These are phyloP conservation scores for Sitta carolinensis DNA, from an alignment of 2,797 vertebrate species.

Conservation along the genomic window DNA sequence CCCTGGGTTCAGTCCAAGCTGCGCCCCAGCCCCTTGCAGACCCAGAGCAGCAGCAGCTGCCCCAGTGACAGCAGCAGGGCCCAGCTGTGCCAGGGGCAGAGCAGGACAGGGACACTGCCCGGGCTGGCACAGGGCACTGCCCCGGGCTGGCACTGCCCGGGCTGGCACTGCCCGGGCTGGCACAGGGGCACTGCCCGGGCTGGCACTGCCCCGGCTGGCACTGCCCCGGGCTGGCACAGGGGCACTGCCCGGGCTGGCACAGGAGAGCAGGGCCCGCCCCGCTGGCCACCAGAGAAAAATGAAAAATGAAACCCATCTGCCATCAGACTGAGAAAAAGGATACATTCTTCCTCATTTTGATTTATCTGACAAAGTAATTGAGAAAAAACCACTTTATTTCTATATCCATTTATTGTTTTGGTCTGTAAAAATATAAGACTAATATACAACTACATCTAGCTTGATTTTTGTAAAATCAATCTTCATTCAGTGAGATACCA, in stretches of 20 bases:
- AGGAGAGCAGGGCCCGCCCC: background rate
- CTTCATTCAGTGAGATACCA: conserved; percentile 80
- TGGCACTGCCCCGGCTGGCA: no score
- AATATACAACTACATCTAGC: conserved; percentile 80
- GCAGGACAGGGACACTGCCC: no score
- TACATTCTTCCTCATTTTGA: background rate
- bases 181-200: no score
- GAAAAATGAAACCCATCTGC: rapidly evolving
- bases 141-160: no score
- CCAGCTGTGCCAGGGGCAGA: background rate
- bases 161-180: no score
- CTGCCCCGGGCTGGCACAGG: no score
- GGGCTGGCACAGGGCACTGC: no score
- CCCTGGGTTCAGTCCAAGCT: background rate
- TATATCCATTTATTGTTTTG: conserved; percentile 72
- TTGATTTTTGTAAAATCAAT: conserved; percentile 81
- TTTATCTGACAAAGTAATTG: background rate
- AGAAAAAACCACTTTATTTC: conserved; percentile 48
- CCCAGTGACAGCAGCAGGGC: background rate
- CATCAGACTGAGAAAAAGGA: background rate
- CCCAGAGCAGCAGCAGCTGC: background rate
- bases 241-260: no score
- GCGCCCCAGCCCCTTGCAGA: background rate
- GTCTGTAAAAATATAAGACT: conserved; percentile 82
- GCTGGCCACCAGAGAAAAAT: no score